Base-by-base conservation (phyloP, 2,797 vertebrate genomes). In the Tenualosa ilisha region DNA sequence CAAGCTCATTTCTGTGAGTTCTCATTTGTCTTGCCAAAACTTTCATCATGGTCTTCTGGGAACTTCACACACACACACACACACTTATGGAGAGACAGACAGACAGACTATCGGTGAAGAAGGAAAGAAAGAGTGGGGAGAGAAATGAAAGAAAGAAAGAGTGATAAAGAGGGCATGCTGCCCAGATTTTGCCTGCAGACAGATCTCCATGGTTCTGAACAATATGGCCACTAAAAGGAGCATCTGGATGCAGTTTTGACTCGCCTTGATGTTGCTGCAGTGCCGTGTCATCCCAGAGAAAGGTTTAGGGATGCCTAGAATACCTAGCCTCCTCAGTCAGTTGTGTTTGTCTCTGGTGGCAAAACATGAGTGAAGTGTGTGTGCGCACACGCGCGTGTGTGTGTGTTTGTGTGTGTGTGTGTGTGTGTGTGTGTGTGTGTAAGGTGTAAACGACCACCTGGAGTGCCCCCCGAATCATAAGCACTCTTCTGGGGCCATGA, bases 1-100 rank as follows among this genome's bases (percentile, higher is more conserved):
- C 88, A 63, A 83, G 46, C 40, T 81, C 59, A 82, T 84, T 86
- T 83, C 84, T 88, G 61, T 46, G 8, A 85, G 89, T 85, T 91
- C 88, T 92, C 61, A 90, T 86, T 91, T 84, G 86, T 91, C 65
- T 85, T 89, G 91, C 90, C 92, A 92, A 88, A 83, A 92, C 90
- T 87, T 88, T 84, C 75, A 86, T 68, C 84, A 82, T n/a, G 53
- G 56, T 84, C 81, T 59, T 82, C 22, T 49, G 85, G 85, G 87
- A 88, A 84, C 81, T 82, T 84, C 86, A 87, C 82, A 84, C 83
- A 89, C 86, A 75, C 68, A 40, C 63, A 68, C 24, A 68, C 6
- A 68, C 26, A 68, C 24, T 31, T 24, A 68, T 24, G 5, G 31
- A 79, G 13, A 46, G 17, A 22, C 17, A 46, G 37, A 79, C 37